Conservation (phyloP, 2,797 vertebrate genomes). For the Buceros bicornis region DNA sequence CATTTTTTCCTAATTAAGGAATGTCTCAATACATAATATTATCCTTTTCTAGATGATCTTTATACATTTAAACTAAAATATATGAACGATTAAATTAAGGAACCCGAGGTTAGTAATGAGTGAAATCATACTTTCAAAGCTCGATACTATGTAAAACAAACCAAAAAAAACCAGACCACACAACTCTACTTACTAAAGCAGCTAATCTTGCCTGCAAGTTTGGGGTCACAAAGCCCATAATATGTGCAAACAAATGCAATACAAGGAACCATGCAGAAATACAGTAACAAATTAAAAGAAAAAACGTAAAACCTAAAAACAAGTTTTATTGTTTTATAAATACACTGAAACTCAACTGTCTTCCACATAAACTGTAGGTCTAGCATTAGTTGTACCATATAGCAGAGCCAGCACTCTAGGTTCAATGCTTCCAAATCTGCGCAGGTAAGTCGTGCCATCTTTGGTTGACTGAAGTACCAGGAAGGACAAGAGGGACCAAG, state of each 20-base stretch:
- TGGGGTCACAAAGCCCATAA: conserved; percentile 90
- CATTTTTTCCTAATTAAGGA: conserved; percentile 95
- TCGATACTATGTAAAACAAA: conserved; percentile 88
- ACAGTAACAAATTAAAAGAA: conserved; percentile 85
- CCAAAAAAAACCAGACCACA: conserved; percentile 81
- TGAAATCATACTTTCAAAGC: conserved; percentile 94
- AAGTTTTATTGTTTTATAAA: conserved; percentile 98
- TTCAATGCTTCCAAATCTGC: conserved; percentile 91
- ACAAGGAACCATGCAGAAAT: conserved; percentile 99
- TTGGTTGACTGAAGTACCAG: conserved; percentile 99
- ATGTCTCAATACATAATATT: conserved; percentile 95
- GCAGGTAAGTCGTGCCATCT: conserved; percentile 98
- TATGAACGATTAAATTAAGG: conserved; percentile 94
- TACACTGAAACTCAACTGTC: conserved; percentile 95
- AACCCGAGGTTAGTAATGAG: conserved; percentile 89
- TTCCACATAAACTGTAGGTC: conserved; percentile 91
- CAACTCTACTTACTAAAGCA: conserved; percentile 96
- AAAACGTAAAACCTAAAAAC: conserved; percentile 92
- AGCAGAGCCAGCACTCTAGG: conserved; percentile 93
- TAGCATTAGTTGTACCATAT: conserved; percentile 94
- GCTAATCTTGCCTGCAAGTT: conserved; percentile 96
- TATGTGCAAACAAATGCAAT: conserved; percentile 99
- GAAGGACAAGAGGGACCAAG: conserved; percentile 81
- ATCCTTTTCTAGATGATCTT: conserved; percentile 90
- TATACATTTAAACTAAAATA: conserved; percentile 97